phyloP scores from a whole-genome alignment of 2,888 invertebrate genomes.

The Hemithea aestivaria region DNA sequence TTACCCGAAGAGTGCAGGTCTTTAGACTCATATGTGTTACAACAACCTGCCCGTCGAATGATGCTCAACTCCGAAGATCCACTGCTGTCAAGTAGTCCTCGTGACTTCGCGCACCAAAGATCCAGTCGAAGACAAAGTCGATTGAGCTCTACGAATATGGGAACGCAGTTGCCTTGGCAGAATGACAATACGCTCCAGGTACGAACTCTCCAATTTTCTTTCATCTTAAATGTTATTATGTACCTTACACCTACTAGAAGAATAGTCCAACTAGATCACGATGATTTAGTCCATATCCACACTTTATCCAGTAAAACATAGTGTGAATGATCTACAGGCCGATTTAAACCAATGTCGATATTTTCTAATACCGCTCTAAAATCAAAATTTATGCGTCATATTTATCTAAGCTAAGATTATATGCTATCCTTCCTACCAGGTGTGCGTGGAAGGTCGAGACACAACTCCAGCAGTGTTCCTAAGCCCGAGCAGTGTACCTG shows the following conservation, averaged over 20 bases:
- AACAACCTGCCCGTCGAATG: constrained; percentile 87
- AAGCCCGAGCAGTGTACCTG: constrained; percentile 85
- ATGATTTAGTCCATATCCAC: too few relatives aligned
- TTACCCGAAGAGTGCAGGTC: constrained; percentile 87
- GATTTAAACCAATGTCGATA: too few relatives aligned
- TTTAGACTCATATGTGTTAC: constrained; percentile 80
- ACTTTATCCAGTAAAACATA: too few relatives aligned
- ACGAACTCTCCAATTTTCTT: constrained; percentile 14
- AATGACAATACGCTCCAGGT: constrained; percentile 65
- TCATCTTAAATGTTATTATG: too few relatives aligned
- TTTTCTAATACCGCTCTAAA: too few relatives aligned
- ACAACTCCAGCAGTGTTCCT: constrained; percentile 87
- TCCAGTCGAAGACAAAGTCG: constrained; percentile 56
- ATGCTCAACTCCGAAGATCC: constrained; percentile 94
- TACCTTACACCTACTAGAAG: background rate
- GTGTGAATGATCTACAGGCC: too few relatives aligned
- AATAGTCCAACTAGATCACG: too few relatives aligned
- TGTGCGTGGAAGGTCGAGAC: constrained; percentile 81
- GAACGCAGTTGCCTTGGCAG: constrained; percentile 60
- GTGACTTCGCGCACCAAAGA: constrained; percentile 82
- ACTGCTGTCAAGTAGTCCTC: constrained; percentile 88
- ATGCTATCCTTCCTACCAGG: constrained; percentile 49
- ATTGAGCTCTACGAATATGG: constrained; percentile 39
- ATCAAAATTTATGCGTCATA: too few relatives aligned
- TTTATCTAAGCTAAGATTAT: too few relatives aligned